Percentiles rank a stretch among this genome's conserved stretches.
phyloP scores from a whole-genome alignment of 1,140 invertebrate species.

The Samia ricini region DNA sequence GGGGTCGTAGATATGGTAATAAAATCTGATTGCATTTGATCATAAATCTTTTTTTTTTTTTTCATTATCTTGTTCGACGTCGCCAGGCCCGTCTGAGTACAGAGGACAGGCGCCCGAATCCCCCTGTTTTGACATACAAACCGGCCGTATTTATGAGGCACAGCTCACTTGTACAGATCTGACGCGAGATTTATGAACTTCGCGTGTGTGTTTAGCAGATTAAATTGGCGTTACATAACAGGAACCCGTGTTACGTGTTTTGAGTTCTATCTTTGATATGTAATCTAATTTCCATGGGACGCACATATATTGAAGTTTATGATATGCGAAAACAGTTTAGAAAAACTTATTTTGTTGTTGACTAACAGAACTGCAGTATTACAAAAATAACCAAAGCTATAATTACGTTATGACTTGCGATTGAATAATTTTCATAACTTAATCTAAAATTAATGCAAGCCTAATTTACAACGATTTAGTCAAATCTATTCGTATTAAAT shows the following conservation, averaged over 20 bases:
- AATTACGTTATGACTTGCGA: background rate
- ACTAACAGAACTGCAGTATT: background rate
- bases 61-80: conserved; percentile 65
- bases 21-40: conserved; percentile 73
- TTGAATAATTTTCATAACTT: background rate
- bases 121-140: conserved; percentile 73
- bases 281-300: conserved; percentile 15
- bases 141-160: conserved; percentile 65
- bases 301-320: background rate
- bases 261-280: conserved; percentile 10
- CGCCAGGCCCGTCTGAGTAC: conserved; percentile 34
- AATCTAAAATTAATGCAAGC: background rate
- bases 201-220: conserved; percentile 66
- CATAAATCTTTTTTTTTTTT: conserved; percentile 74
- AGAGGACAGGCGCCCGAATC: conserved; percentile 55
- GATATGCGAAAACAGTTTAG: too few relatives aligned
- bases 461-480: background rate
- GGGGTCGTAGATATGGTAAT: conserved; percentile 55
- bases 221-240: conserved; percentile 60
- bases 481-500: background rate
- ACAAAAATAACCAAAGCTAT: background rate
- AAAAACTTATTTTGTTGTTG: too few relatives aligned
- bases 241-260: conserved; percentile 27
- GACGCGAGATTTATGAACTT: conserved; percentile 73
- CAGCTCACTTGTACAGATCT: conserved; percentile 53